Conservation (phyloP, 2,113 vertebrate species). For the Anolis carolinensis region DNA sequence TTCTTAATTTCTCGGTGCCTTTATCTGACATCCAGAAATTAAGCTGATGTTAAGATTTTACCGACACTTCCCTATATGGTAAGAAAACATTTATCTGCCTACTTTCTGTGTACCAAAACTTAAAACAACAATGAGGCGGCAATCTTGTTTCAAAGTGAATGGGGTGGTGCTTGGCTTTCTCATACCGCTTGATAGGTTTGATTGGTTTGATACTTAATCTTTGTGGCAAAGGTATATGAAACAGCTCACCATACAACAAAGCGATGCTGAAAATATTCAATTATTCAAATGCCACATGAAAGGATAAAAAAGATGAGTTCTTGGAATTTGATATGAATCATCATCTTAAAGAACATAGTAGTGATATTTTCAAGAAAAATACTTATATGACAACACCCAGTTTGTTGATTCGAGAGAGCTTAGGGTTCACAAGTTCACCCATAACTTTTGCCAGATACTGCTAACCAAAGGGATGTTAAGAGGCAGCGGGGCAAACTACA, state of each 20-base stretch:
- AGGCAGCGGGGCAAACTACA: background rate
- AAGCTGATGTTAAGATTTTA: background rate
- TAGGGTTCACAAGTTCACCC: conserved; percentile 66
- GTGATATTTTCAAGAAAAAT: conserved; percentile 31
- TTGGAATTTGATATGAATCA: conserved; percentile 39
- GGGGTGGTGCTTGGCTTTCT: background rate
- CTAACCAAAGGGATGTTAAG: background rate
- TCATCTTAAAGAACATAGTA: conserved; percentile 6
- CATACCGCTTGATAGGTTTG: background rate
- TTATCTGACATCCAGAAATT: background rate
- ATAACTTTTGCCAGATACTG: conserved; percentile 53
- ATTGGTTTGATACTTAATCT: background rate
- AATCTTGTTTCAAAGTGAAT: background rate
- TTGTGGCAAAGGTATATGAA: background rate
- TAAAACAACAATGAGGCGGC: background rate
- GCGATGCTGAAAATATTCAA: background rate
- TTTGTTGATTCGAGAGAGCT: rapidly evolving
- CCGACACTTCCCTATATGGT: no score
- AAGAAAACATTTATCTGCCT: background rate
- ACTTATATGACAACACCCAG: conserved; percentile 24
- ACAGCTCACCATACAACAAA: background rate
- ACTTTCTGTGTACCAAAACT: background rate
- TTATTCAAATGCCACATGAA: background rate
- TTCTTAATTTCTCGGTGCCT: background rate
- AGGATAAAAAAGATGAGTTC: background rate